Evolutionary conservation across 2,113 vertebrate species (phyloP), one percentile per base, ranked within the genome.

Genomic region (Datnioides undecimradiatus): DNA sequence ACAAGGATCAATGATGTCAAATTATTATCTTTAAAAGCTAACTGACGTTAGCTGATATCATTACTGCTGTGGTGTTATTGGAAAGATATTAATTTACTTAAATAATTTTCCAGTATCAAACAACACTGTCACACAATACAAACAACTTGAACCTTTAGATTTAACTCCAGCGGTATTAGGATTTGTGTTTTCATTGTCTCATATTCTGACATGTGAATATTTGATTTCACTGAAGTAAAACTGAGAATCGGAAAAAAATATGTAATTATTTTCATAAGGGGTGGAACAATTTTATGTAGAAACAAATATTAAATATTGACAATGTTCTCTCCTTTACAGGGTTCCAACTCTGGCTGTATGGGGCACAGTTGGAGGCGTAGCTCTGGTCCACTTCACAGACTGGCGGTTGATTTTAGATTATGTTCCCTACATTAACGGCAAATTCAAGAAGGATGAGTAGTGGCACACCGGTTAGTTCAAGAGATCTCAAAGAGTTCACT

Each of bases 361-460:
- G 97, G 96, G 96, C 4, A 31, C 92, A 0, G 95, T 93, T 3
- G 96, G 94, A 5, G 82, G 93, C 0, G 84, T 97, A 21, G 95
- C 94, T 25, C 16, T 98, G 23, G 91, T 99, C 43, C 96, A 97
- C 95, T 67, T 93, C 76, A 97, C 97, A 3, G 97, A 99, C 83
- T 99, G 98, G 98, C 89, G 94, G 54, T 33, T 98, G 75, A 21
- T 99, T 81, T 91, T 99, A 73, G 96, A 97, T 69, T 97, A 96
- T 23, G 96, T 99, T 16, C 98, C 98, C 5, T 99, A 98, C 89
- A 82, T 99, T 38, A 91, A 87, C 0, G 96, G 97, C 83, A 99
- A 99, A 82, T 99, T 95, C 67, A 97, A 96, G 88, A 94, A 93
- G 31, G 94, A 97, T 0, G 93, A 96, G 0, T 95, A 90, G 89